Base-by-base conservation (phyloP, 2,888 invertebrate species). In the Amblyjoppa fuscipennis region DNA sequence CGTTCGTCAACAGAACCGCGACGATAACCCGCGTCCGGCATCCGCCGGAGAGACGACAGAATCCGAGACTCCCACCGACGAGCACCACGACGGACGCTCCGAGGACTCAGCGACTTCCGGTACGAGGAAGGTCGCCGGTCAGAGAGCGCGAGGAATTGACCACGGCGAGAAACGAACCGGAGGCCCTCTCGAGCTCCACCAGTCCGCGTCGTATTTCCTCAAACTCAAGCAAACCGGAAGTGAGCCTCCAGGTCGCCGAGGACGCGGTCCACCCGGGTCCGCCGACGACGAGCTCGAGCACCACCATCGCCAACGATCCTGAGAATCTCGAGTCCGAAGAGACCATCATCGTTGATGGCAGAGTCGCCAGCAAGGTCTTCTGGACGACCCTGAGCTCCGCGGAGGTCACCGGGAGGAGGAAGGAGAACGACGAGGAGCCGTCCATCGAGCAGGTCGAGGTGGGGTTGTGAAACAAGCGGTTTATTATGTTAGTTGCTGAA, bases 381-480 rank as follows among this genome's bases (percentile, higher is more conserved):
- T 92, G 91, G 92, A 92, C 93, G 0, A 93, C 92, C 13, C 89
- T 31, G 81, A 89, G 61, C 81, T 86, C 9, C 34, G 75, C 53
- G 64, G 64, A 61, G 20, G 59, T 73, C 4, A 61, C 61, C 16
- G 28, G 20, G 51, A 59, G 38, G 34, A 41, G 49, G n/a, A 28
- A 59, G 25, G 59, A 59, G 13, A 7, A 56, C 7, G 45, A 66
- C 13, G 25, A 74, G 41, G n/a, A n/a, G 64, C 13, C 74, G 93
- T 82, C 28, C 53, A 70, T 61, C 16, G 61, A 61, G 13, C 13
- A 34, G 3, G 2, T 5, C 0, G 56, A 74, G n/a, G 59, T 61
- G 9, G 9, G 9, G 9, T 38, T 38, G 38, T 9, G 9, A 9
- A 1, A 38, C 9, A 9, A 9, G 7, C 7, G 38, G 9, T 38